Evolutionary conservation across 1,140 invertebrate genomes (phyloP).

Genomic region (Gyrodactylus salaris): DNA sequence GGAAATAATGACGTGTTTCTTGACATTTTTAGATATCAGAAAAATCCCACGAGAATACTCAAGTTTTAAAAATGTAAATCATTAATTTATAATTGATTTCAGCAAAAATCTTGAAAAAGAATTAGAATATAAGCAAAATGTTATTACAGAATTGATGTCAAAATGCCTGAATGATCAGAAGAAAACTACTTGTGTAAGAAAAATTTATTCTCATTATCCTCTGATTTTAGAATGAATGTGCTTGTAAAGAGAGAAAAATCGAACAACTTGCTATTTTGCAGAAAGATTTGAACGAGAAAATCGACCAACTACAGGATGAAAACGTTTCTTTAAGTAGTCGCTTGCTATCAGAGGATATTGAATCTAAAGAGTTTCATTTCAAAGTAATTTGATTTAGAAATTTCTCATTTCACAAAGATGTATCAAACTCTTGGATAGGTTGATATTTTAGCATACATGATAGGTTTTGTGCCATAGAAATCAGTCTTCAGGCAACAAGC

Average conservation of each 20-base stretch:
- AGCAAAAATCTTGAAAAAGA: background rate
- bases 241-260: background rate
- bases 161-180: background rate
- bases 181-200: background rate
- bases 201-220: background rate
- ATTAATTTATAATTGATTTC: background rate
- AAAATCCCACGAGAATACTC: background rate
- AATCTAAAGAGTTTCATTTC: background rate
- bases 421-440: no score
- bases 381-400: no score
- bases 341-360: background rate
- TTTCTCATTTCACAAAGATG: no score
- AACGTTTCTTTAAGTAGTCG: background rate
- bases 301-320: background rate
- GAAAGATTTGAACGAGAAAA: background rate
- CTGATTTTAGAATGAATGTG: background rate
- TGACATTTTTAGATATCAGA: background rate
- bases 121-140: background rate
- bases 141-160: background rate
- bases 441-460: no score
- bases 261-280: background rate
- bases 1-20: background rate
- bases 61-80: background rate
- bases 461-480: no score
- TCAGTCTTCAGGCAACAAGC: no score